Base-by-base conservation (phyloP, 1,140 invertebrate species). In the Aplysia californica region DNA sequence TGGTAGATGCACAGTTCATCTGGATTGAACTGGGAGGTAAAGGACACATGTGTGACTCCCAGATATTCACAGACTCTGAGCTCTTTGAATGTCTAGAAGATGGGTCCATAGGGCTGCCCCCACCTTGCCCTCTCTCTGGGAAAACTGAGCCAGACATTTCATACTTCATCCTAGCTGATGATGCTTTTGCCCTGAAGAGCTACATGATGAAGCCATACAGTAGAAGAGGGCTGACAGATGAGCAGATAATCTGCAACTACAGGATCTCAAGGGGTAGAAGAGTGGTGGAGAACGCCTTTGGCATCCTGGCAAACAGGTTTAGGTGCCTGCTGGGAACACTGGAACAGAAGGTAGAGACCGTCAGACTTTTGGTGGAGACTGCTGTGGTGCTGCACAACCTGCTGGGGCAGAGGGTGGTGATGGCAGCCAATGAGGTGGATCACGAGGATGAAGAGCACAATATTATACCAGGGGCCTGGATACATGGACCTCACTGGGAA, bases 231-330 rank as follows among this genome's bases (percentile, higher is more conserved):
- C 69, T 75, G 83, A 82, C 80, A n/a, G 41, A 66, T 44, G 82
- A 80, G 38, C 59, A 82, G 72, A 76, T 68, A 71, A 78, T 91
- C 77, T 90, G 86, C 80, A 92, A 92, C 80, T 92, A 91, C 77
- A 80, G 90, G 73, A 75, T 91, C 3, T 86, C 80, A 33, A 75
- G 82, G 44, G 86, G 81, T 15, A 39, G 88, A 50, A 80, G 84
- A 67, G 80, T 84, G 29, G 82, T 84, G 20, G 88, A 89, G 81
- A 87, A 87, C 83, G 79, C 83, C 26, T 89, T 89, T 84, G 87
- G 77, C 55, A 81, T 81, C 31, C 66, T 79, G 23, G 80, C 80
- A 3, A 69, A 74, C 36, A 33, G 74, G 26, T 81, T 79, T 44
- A n/a, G 56, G 33, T 50, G 70, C 50, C 65, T 79, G 4, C 69